Percentiles rank a stretch among this genome's conserved stretches.
Conservation (phyloP, 2,888 invertebrate species). For the Drosophila lacicola region DNA sequence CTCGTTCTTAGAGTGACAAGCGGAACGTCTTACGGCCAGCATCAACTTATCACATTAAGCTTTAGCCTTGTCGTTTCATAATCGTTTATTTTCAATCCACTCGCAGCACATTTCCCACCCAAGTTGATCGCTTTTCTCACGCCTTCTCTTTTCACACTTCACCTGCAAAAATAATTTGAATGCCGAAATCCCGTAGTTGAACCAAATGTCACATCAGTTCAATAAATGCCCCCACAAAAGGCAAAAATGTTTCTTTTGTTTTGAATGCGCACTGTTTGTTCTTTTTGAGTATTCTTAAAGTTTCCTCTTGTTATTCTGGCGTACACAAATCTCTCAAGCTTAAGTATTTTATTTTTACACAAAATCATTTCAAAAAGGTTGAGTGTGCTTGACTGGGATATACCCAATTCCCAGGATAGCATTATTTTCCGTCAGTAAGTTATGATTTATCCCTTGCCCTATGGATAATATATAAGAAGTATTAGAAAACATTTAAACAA, state of each 20-base stretch:
- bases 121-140: slow-evolving; percentile 6
- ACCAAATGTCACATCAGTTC: slow-evolving; percentile 33
- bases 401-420: slow-evolving; percentile 15
- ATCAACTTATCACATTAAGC: background rate
- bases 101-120: background rate
- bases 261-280: slow-evolving; percentile 21
- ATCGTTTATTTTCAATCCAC: background rate
- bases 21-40: too few relatives aligned
- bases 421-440: too few relatives aligned
- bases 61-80: background rate
- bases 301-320: slow-evolving; percentile 33
- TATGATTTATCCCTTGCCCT: too few relatives aligned
- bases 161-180: slow-evolving; percentile 31
- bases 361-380: slow-evolving; percentile 45
- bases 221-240: background rate
- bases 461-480: too few relatives aligned
- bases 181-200: slow-evolving; percentile 14
- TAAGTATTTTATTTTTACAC: slow-evolving; percentile 36
- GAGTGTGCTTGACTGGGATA: slow-evolving; percentile 2
- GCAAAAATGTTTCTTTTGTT: slow-evolving; percentile 26
- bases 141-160: slow-evolving; percentile 10
- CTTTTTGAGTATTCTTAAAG: slow-evolving; percentile 16
- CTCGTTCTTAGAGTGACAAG: too few relatives aligned
- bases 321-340: slow-evolving; percentile 40
- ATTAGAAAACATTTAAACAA: too few relatives aligned